Evolutionary conservation across 1,140 invertebrate genomes (phyloP).

Genomic region (Temnothorax curvispinosus): DNA sequence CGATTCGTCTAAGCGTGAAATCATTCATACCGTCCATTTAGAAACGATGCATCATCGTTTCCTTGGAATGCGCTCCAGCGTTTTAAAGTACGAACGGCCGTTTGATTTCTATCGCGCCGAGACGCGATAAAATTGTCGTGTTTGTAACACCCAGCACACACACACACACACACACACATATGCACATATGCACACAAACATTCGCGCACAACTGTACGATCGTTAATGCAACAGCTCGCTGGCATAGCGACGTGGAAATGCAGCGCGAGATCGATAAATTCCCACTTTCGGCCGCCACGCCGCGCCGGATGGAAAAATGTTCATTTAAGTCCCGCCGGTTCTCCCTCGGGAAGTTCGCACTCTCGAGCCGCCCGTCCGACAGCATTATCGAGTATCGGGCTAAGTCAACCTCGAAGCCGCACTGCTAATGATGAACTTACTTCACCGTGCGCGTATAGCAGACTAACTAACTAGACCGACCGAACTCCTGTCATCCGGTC

Average conservation of each 20-base stretch:
- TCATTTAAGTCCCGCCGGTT: constrained; percentile 33
- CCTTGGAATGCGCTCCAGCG: background rate
- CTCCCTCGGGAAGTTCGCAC: constrained; percentile 22
- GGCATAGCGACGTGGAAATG: constrained; percentile 10
- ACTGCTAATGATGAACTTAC: constrained; percentile 51
- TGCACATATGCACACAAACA: background rate
- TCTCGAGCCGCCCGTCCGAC: constrained; percentile 2
- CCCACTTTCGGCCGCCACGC: constrained; percentile 10
- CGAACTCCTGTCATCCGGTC: constrained; percentile 38
- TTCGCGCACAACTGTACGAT: background rate
- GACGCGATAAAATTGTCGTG: constrained; percentile 44
- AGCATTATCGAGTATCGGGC: constrained; percentile 51
- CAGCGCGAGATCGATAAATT: constrained; percentile 47
- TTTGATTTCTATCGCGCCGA: constrained; percentile 26
- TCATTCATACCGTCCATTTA: constrained; percentile 38
- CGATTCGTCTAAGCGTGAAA: constrained; percentile 22
- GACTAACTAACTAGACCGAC: constrained; percentile 8
- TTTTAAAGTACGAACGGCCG: constrained; percentile 28
- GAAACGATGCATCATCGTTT: constrained; percentile 46
- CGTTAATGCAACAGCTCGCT: constrained; percentile 56
- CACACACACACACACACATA: background rate
- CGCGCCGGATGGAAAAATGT: constrained; percentile 38
- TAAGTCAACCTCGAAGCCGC: constrained; percentile 46
- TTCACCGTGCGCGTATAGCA: background rate
- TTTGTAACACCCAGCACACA: background rate